A percentile compares a stretch with the other conserved stretches of the same genome.
phyloP scores from a whole-genome alignment of 2,797 vertebrate genomes.

The Sebastes itinus region DNA sequence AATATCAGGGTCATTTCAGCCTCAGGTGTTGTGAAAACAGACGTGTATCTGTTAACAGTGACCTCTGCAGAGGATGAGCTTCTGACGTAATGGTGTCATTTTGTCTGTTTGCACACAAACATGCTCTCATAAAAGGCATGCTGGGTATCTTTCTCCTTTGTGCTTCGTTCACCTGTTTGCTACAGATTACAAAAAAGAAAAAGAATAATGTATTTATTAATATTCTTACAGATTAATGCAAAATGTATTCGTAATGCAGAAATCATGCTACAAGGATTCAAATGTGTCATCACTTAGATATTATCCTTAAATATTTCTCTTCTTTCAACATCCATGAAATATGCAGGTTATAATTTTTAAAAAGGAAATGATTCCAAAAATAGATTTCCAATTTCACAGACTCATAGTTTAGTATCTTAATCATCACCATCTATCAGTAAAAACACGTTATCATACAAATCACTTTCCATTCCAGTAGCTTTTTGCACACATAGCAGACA shows the following conservation, averaged over 20 bases:
- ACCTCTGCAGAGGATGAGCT: not conserved
- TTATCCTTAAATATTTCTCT: not conserved
- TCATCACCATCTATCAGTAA: not conserved
- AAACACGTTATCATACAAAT: not conserved
- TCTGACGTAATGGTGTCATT: not conserved
- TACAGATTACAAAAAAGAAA: not conserved
- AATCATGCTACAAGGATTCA: not conserved
- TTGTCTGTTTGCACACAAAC: constrained; percentile 10
- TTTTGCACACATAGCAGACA: not conserved
- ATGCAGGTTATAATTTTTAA: not conserved
- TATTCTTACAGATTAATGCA: not conserved
- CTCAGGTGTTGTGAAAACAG: not conserved
- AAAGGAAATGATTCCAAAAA: not conserved
- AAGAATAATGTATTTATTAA: not conserved
- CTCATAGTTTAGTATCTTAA: not conserved
- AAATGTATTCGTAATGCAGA: not conserved
- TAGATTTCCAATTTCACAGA: not conserved
- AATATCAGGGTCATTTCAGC: not conserved
- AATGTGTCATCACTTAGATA: not conserved
- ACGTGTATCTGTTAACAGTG: not conserved
- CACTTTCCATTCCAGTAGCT: not conserved
- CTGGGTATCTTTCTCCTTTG: not conserved
- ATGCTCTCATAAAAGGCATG: not conserved
- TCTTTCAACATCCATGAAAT: not conserved
- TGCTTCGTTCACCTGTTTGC: not conserved